A percentile compares a stretch with the other conserved stretches of the same genome.
These are phyloP conservation scores for Geodia barretti DNA, from an alignment of 37 sponge, comb jelly and placozoan species.

Conservation along the genomic window DNA sequence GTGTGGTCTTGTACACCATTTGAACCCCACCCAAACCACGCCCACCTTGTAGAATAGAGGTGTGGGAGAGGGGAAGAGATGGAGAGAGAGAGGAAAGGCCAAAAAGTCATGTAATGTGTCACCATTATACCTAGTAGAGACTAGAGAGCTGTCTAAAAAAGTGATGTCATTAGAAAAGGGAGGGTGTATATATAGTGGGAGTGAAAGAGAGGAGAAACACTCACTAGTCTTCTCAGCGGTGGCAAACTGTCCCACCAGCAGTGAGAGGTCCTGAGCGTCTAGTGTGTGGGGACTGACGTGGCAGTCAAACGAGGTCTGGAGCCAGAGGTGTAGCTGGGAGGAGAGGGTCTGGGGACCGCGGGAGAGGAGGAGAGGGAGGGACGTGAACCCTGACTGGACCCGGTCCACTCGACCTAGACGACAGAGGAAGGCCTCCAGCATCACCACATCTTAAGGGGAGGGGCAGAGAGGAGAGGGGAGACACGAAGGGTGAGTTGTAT, in stretches of 20 bases:
- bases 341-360: neutral
- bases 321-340: constrained; percentile 4
- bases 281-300: neutral
- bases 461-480: no score
- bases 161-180: neutral
- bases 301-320: constrained; percentile 27
- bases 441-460: neutral
- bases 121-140: neutral
- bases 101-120: neutral
- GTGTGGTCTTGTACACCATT: constrained; percentile 11
- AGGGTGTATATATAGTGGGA: neutral
- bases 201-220: neutral
- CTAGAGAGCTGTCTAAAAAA: neutral
- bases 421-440: neutral
- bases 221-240: neutral
- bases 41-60: no score
- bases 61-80: no score
- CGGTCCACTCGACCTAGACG: neutral
- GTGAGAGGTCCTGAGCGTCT: neutral
- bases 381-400: constrained; percentile 12
- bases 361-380: constrained; percentile 12
- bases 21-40: neutral
- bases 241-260: constrained; percentile 22
- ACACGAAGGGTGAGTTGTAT: no score
- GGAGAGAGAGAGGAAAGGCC: no score